These are phyloP conservation scores for Cyanoramphus novaezelandiae DNA, from an alignment of 2,113 vertebrate species.

Conservation along the genomic window DNA sequence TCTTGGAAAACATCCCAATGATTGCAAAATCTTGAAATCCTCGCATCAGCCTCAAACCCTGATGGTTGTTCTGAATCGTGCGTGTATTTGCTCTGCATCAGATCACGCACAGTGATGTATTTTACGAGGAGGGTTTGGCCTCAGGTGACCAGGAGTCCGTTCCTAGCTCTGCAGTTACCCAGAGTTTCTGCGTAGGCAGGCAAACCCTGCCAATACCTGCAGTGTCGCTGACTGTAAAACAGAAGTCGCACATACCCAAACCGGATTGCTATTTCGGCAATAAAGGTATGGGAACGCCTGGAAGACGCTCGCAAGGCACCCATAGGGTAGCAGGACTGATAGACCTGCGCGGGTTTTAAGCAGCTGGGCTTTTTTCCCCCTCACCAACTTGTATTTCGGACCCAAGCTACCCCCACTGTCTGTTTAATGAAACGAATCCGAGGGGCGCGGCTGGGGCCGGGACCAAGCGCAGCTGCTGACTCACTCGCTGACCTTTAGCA, in stretches of 20 bases:
- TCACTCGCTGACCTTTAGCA: conserved; percentile 16
- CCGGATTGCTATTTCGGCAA: neutral
- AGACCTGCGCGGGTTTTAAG: neutral
- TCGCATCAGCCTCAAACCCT: neutral
- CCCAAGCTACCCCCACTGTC: accelerated
- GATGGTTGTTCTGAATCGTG: neutral
- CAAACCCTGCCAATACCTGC: accelerated
- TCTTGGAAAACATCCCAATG: neutral
- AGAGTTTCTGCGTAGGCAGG: accelerated
- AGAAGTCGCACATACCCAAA: neutral
- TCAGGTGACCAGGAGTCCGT: accelerated
- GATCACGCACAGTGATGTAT: accelerated
- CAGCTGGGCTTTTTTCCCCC: neutral
- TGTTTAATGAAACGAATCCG: accelerated
- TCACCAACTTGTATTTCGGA: neutral
- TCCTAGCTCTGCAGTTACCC: accelerated
- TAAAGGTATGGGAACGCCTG: accelerated
- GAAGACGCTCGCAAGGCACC: accelerated
- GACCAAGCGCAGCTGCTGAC: neutral
- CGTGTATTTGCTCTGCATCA: accelerated
- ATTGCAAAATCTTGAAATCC: neutral
- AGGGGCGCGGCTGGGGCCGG: neutral
- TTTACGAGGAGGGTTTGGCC: neutral
- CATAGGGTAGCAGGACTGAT: neutral
- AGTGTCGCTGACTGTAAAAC: too few species aligned